Percentiles rank a stretch among this genome's conserved stretches.
Evolutionary conservation across 2,888 invertebrate genomes (phyloP).

Genomic region (Salpingus planirostris): DNA sequence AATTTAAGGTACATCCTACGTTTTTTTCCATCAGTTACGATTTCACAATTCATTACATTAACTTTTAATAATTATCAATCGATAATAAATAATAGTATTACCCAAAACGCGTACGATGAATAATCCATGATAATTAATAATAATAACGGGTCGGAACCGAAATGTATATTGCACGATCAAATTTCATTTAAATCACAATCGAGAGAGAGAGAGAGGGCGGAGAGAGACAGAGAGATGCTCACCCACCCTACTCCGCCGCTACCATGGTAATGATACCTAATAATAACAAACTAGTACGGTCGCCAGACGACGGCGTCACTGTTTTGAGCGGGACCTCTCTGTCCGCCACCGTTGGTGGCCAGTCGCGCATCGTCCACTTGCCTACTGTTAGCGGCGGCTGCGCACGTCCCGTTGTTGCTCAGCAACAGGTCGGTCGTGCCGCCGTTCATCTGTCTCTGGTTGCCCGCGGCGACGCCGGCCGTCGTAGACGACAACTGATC

Average conservation of each 20-base stretch:
- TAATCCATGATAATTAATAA: conserved; percentile 7
- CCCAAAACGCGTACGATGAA: no score
- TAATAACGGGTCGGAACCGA: conserved; percentile 16
- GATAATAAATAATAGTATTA: no score
- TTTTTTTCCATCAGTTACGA: no score
- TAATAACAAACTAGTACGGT: conserved; percentile 53
- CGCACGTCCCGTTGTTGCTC: conserved; percentile 51
- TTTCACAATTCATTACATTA: no score
- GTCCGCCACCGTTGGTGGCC: conserved; percentile 38
- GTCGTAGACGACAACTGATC: conserved; percentile 54
- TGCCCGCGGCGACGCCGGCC: no score
- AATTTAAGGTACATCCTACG: no score
- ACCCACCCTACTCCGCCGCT: no score
- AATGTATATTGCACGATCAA: conserved; percentile 20
- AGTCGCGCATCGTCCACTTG: conserved; percentile 44
- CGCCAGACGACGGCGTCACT: conserved; percentile 65
- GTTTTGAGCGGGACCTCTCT: conserved; percentile 53
- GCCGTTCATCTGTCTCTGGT: conserved; percentile 45
- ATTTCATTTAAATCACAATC: no score
- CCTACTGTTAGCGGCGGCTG: conserved; percentile 51
- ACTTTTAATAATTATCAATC: no score
- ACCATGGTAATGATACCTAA: no score
- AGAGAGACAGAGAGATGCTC: no score
- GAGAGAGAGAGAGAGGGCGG: no score
- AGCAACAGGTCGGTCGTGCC: conserved; percentile 43